These are phyloP conservation scores for Cyclophora albipunctata DNA, from an alignment of 2,888 invertebrate species.

Conservation along the genomic window DNA sequence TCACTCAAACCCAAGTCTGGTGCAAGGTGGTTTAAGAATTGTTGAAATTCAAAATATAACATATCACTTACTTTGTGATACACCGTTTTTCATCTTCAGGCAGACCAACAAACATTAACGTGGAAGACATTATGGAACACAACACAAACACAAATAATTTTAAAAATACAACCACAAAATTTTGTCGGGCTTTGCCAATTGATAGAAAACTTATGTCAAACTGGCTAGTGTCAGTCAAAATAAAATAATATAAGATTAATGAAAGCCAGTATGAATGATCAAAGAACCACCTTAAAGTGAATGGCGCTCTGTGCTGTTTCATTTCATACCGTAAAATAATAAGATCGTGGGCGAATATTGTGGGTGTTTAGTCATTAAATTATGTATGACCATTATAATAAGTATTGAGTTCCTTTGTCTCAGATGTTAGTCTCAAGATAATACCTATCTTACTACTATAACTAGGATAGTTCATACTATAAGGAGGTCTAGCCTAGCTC, in stretches of 20 bases:
- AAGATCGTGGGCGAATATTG: conserved; percentile 53
- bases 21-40: too few relatives aligned
- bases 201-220: conserved; percentile 13
- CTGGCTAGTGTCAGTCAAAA: conserved; percentile 26
- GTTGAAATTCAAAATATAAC: too few relatives aligned
- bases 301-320: conserved; percentile 45
- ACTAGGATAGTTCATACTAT: too few relatives aligned
- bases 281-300: conserved; percentile 13
- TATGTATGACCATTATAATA: conserved; percentile 29
- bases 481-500: too few relatives aligned
- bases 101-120: conserved; percentile 75
- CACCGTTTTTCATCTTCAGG: conserved; percentile 77
- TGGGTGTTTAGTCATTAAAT: conserved; percentile 40
- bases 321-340: conserved; percentile 34
- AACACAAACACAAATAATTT: conserved; percentile 33
- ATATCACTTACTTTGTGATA: conserved; percentile 68
- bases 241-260: conserved; percentile 7
- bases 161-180: conserved; percentile 16
- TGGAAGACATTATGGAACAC: conserved; percentile 76
- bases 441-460: conserved; percentile 7
- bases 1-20: too few relatives aligned
- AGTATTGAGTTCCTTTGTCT: conserved; percentile 30
- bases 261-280: conserved; percentile 39
- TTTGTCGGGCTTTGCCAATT: conserved; percentile 4
- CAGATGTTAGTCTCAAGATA: conserved; percentile 11